These are phyloP conservation scores for Fringilla coelebs DNA, from an alignment of 2,797 vertebrate species.

Conservation along the genomic window DNA sequence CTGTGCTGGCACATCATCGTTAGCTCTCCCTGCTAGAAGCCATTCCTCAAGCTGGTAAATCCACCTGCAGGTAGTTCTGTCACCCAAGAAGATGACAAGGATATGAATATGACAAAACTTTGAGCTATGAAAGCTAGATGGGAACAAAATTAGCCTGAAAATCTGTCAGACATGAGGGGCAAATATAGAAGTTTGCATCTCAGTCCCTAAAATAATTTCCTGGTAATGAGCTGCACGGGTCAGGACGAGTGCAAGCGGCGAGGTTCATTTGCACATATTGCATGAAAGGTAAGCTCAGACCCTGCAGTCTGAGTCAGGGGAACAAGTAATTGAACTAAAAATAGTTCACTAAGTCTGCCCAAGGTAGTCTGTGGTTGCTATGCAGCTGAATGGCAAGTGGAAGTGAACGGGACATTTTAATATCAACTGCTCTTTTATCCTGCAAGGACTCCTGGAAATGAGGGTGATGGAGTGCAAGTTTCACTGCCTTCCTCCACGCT, in stretches of 20 bases:
- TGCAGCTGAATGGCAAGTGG: constrained; percentile 35
- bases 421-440: background rate
- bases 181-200: background rate
- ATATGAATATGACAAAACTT: background rate
- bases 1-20: background rate
- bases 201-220: background rate
- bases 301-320: constrained; percentile 25
- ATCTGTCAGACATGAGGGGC: background rate
- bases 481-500: background rate
- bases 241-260: background rate
- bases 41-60: constrained; percentile 5
- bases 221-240: background rate
- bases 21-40: background rate
- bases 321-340: constrained; percentile 51
- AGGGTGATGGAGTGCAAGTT: background rate
- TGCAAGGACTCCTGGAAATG: background rate
- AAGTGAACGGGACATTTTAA: constrained; percentile 17
- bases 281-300: constrained; percentile 15
- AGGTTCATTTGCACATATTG: constrained; percentile 7
- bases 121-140: background rate
- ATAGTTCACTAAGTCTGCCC: constrained; percentile 27
- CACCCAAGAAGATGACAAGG: background rate
- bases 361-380: constrained; percentile 27
- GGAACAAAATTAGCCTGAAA: background rate
- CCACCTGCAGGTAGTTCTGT: constrained; percentile 9